These are phyloP conservation scores for Prosopocoilus inquinatus DNA, from an alignment of 2,888 invertebrate genomes.

Conservation along the genomic window DNA sequence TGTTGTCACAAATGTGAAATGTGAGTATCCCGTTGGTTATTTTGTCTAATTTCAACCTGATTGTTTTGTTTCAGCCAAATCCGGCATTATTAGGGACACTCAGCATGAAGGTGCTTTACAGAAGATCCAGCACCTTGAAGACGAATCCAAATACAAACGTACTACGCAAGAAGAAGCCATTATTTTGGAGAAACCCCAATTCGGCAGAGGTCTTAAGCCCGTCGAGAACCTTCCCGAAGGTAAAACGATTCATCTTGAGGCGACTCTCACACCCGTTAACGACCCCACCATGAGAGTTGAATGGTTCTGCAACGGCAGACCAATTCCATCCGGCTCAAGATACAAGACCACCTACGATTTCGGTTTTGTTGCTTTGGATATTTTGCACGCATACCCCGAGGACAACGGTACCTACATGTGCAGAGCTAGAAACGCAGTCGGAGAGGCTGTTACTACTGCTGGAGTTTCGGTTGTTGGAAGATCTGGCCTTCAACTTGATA, in stretches of 20 bases:
- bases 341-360: slow-evolving; percentile 97
- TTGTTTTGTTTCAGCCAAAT: slow-evolving; percentile 61
- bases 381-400: slow-evolving; percentile 94
- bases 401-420: slow-evolving; percentile 97
- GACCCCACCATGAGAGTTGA: slow-evolving; percentile 98
- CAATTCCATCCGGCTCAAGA: slow-evolving; percentile 89
- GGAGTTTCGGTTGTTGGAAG: slow-evolving; percentile 84
- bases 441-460: slow-evolving; percentile 93
- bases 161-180: slow-evolving; percentile 71
- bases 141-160: slow-evolving; percentile 74
- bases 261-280: slow-evolving; percentile 93
- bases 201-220: slow-evolving; percentile 84
- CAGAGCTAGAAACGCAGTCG: slow-evolving; percentile 90
- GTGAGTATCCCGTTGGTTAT: slow-evolving; percentile 55
- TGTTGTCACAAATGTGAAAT: slow-evolving; percentile 76
- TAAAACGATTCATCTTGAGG: slow-evolving; percentile 86
- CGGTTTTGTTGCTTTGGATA: slow-evolving; percentile 95
- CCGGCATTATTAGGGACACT: slow-evolving; percentile 83
- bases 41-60: background rate
- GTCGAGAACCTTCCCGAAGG: slow-evolving; percentile 83
- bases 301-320: slow-evolving; percentile 95
- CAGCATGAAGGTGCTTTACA: slow-evolving; percentile 91
- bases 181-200: slow-evolving; percentile 82
- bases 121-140: slow-evolving; percentile 90
- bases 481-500: slow-evolving; percentile 81